Base-by-base conservation (phyloP, 1,140 invertebrate genomes). In the Penaeus japonicus region DNA sequence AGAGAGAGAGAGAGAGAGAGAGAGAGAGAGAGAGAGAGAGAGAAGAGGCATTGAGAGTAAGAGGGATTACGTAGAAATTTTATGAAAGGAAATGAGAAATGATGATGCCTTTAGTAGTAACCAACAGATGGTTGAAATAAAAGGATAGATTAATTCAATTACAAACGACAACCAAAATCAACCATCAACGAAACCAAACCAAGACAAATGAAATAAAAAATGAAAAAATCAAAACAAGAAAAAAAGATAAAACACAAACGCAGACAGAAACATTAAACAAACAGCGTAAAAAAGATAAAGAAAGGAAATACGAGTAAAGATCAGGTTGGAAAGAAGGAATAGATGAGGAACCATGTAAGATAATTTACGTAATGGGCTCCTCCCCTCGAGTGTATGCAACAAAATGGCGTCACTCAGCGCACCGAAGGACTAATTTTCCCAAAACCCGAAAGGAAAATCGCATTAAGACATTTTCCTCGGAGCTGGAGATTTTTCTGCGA, bases 311-410 rank as follows among this genome's bases (percentile, higher is more conserved):
- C 24, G 57, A 39, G 55, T 30, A 54, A n/a, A 57, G 32, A 57
- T 39, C 32, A 62, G 77, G 55, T n/a, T 53, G 55, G 84, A 47
- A 55, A 30, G 54, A 53, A 24, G 18, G 84, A 20, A 80, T 86
- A 86, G 65, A 86, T 86, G 84, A 80, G 84, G 35, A 80, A 35
- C 12, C 55, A 75, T 86, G 84, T 86, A 53, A 35, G 75, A 79
- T 86, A 86, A 86, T 86, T 86, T 80, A 80, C 75, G 75, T 86
- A 86, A 86, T 86, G 84, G 73, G 27, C 35, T 32, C 7, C 75
- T 47, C 78, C 84, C 77, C 75, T 65, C 22, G 55, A 53, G 75
- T 86, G 84, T 86, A 62, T 86, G 84, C 84, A 86, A 86, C 84
- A 86, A 86, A 80, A 86, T 86, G 84, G 84, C 84, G 84, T 78